Base-by-base conservation (phyloP, 1,140 invertebrate genomes). In the Periplaneta americana region DNA sequence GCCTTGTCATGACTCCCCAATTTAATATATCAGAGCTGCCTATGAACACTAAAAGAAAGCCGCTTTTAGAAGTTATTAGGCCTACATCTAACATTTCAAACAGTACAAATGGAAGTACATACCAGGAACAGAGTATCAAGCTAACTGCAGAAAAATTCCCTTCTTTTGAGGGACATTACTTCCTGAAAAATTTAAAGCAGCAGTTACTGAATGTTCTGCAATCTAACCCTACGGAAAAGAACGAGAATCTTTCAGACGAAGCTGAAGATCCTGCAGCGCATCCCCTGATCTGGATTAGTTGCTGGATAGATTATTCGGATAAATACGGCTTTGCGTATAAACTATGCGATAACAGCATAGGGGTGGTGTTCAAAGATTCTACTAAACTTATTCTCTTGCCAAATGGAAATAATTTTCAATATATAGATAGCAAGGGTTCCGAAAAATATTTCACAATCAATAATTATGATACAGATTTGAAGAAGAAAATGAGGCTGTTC, bases 251-350 rank as follows among this genome's bases (percentile, higher is more conserved):
- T 85, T 6, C 83, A 88, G 91, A 92, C 85, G 91, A 92, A 33
- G 88, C 89, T 48, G 90, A 92, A 84, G 90, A 93, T 84, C 92
- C 92, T 35, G 90, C 89, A 17, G 84, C 87, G 57, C 87, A 90
- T 31, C 93, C 93, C 2, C 89, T 94, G 81, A 90, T 92, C 83
- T 94, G 92, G 92, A 89, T 94, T 34, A 89, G 89, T 80, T 93
- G 93, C 86, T 94, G 93, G 93, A 93, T 94, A 4, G 93, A 94
- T 85, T 94, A 94, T 85, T 93, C 92, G 6, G 93, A 94, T 86
- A 93, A 93, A 84, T 94, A 94, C 85, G 93, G 93, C 34, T 89
- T 94, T 57, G 93, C 92, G 11, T 94, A 94, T 85, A 91, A 93
- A 85, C 85, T 94, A 10, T 92, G 91, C 86, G 93, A 94, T 85